Base-by-base conservation (phyloP, 1,140 invertebrate species). In the Cyclina sinensis region DNA sequence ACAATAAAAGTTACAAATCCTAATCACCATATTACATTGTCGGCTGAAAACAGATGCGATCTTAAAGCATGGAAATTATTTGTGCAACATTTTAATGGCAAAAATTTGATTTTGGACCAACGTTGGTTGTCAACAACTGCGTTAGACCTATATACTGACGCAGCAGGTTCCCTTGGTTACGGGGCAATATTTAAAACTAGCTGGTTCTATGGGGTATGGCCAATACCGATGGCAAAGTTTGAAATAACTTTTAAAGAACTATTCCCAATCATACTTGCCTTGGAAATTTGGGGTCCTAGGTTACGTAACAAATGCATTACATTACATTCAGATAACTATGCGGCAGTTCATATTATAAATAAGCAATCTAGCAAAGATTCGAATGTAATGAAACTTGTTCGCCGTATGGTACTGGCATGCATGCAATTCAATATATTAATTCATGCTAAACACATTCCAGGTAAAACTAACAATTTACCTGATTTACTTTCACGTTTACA, bases 291-390 rank as follows among this genome's bases (percentile, higher is more conserved):
- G 89, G 89, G 88, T 32, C 0, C 70, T 51, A 11, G 43, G 2
- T 32, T 89, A 12, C 39, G 35, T 21, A 88, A 90, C 59, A 54
- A 76, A 5, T 43, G 57, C 30, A 30, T 91, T 0, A n/a, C 86
- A 18, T 88, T 91, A 37, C 37, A 74, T n/a, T 51, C 78, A 32
- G 89, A 91, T 57, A 90, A 90, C 80, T 24, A 43, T 39, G 62
- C 86, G 2, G 62, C 87, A 9, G 89, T 90, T 14, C 11, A 76
- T n/a, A 85, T 91, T 18, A 90, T 90, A 11, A 91, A 91, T 35
- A 90, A 89, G 68, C 27, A 79, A 18, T 48, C 82, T 7, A 62
- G 43, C 37, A 84, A 88, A 30, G 73, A 88, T 51, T 5, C 16
- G 14, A 14, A 24, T 30, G 43, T 90, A 16, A 90, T 91, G 89